Conservation (phyloP, 2,888 invertebrate genomes). For the Prosapia bicincta region DNA sequence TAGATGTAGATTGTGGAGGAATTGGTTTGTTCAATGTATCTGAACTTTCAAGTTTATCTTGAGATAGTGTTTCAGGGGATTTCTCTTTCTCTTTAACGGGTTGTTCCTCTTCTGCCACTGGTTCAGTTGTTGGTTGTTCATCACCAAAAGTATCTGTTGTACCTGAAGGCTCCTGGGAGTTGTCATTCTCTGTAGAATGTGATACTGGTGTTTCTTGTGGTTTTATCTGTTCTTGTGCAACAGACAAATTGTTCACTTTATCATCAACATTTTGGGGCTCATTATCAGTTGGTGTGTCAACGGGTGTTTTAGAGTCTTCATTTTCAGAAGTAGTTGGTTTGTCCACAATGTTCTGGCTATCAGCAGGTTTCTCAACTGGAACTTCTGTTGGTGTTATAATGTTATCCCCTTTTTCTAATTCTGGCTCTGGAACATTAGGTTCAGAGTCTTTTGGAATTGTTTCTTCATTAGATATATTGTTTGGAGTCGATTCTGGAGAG, state of each 20-base stretch:
- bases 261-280: background rate
- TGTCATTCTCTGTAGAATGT: background rate
- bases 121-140: background rate
- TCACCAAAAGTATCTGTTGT: background rate
- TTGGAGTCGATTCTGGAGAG: background rate
- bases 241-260: background rate
- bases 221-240: background rate
- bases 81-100: background rate
- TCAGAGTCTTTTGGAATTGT: constrained; percentile 7
- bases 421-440: constrained; percentile 10
- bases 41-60: too few species aligned
- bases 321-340: background rate
- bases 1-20: too few species aligned
- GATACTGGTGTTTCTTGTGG: background rate
- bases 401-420: background rate
- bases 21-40: too few species aligned
- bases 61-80: background rate
- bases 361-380: background rate
- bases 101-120: background rate
- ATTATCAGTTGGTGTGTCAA: background rate
- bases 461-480: background rate
- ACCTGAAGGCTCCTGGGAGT: background rate
- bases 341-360: background rate
- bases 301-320: background rate
- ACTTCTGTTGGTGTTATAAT: background rate